Evolutionary conservation across 1,140 invertebrate species (phyloP).

Genomic region (Drosophila busckii): DNA sequence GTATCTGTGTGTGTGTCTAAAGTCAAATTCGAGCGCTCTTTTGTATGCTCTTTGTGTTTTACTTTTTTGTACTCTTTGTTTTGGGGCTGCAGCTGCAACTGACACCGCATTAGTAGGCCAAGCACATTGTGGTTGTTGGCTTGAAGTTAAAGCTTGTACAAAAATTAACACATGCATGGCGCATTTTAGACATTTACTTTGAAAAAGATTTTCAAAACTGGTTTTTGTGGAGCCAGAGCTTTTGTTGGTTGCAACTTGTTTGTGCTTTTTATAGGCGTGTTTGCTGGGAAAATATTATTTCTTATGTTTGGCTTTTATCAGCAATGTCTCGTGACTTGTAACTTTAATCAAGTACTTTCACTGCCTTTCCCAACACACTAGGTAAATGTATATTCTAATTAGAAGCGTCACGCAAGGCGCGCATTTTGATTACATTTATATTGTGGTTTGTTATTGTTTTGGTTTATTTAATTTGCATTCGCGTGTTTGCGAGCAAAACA

Average conservation of each 20-base stretch:
- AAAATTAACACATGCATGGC: constrained; percentile 41
- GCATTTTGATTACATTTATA: constrained; percentile 45
- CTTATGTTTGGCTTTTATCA: constrained; percentile 19
- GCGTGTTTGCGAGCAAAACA: constrained; percentile 40
- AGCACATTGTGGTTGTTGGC: constrained; percentile 48
- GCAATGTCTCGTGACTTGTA: constrained; percentile 48
- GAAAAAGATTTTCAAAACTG: constrained; percentile 61
- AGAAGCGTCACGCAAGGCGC: constrained; percentile 57
- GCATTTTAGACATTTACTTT: constrained; percentile 44
- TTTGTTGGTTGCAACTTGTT: constrained; percentile 27
- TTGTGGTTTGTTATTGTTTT: constrained; percentile 26
- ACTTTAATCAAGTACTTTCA: constrained; percentile 69
- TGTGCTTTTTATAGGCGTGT: constrained; percentile 37
- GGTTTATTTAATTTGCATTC: neutral
- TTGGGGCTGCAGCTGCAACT: neutral
- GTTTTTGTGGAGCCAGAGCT: constrained; percentile 50
- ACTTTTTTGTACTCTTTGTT: constrained; percentile 10
- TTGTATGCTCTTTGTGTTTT: too few relatives aligned
- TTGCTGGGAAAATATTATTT: constrained; percentile 39
- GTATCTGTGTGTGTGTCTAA: too few relatives aligned
- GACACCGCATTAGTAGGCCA: constrained; percentile 67
- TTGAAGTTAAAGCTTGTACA: constrained; percentile 55
- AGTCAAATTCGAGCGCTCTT: too few relatives aligned
- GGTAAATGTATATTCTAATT: constrained; percentile 62
- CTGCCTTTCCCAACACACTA: constrained; percentile 53